Evolutionary conservation across 2,113 vertebrate genomes (phyloP), one percentile per base, ranked within the genome.

Genomic region (Coptodon bakossiorum): DNA sequence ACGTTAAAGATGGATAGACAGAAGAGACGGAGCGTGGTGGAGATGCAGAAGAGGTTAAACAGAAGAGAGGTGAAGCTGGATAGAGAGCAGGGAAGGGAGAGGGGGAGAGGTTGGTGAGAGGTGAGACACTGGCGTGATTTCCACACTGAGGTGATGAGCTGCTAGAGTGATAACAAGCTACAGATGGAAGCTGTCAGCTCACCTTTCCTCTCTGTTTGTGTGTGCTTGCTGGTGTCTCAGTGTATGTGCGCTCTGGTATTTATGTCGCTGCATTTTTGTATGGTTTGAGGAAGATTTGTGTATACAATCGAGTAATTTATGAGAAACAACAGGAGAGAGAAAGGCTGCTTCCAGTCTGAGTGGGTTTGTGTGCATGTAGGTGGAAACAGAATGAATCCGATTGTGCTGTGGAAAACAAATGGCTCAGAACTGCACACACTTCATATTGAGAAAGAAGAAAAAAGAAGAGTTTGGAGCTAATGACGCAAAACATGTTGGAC

Each of bases 111-210:
- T 36, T 88, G 63, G 73, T 84, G 91, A 89, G 80, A 88, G 82
- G 84, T 86, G 86, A 91, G 86, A 82, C 68, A 36, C 78, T 73
- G 73, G 84, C 82, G 90, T 68, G 85, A 84, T 86, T 94, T 91
- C 89, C 78, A 53, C 82, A 34, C 81, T 8, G 80, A 90, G 85
- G 73, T 45, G 86, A 89, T 85, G 90, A 94, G 79, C 86, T 85
- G 85, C 83, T 40, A 53, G 85, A 89, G 88, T 71, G 91, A 89
- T 93, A 94, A 95, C 93, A 93, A 92, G 93, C 85, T 82, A 17
- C 93, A 94, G 86, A 92, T 94, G 93, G 92, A 86, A 92, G 81
- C 89, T 86, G 89, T 91, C 87, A 90, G 76, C 34, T 88, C 88
- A 88, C 88, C 92, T 93, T 85, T 84, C 31, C 27, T 79, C 61